Conservation (phyloP, 2,888 invertebrate species). For the Girardia tigrina region DNA sequence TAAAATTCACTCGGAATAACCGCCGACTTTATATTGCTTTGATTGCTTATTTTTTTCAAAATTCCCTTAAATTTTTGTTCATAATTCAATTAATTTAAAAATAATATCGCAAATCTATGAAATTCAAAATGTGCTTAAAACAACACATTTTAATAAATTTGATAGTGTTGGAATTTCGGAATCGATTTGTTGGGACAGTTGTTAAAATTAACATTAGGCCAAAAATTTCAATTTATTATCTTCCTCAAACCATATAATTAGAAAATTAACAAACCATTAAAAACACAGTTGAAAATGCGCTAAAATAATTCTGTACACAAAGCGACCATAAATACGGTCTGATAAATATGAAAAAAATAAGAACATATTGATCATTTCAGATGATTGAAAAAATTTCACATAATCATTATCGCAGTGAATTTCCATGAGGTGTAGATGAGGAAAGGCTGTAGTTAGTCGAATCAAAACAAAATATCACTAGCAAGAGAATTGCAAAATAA, state of each 20-base stretch:
- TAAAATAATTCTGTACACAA: conserved; percentile 14
- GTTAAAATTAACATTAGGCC: no score
- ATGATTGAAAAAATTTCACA: not conserved
- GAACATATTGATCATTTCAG: not conserved
- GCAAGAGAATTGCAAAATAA: not conserved
- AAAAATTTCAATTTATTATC: conserved; percentile 17
- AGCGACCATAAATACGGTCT: not conserved
- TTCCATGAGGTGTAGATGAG: not conserved
- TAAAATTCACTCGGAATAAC: no score
- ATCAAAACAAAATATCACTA: conserved; percentile 18
- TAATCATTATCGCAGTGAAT: not conserved
- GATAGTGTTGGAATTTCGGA: no score
- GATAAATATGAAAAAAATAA: conserved; percentile 6
- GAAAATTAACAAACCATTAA: conserved; percentile 21
- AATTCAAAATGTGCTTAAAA: no score
- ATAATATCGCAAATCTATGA: no score
- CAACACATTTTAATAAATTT: no score
- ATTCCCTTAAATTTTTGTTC: no score
- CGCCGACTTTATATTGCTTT: no score
- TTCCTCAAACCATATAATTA: conserved; percentile 10
- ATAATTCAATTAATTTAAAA: no score
- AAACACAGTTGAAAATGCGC: conserved; percentile 10
- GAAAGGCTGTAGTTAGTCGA: not conserved
- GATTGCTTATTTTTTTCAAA: no score
- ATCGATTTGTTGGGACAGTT: no score